Evolutionary conservation across 2,113 vertebrate species (phyloP), one percentile per base, ranked within the genome.

Genomic region (Actinemys pallida): DNA sequence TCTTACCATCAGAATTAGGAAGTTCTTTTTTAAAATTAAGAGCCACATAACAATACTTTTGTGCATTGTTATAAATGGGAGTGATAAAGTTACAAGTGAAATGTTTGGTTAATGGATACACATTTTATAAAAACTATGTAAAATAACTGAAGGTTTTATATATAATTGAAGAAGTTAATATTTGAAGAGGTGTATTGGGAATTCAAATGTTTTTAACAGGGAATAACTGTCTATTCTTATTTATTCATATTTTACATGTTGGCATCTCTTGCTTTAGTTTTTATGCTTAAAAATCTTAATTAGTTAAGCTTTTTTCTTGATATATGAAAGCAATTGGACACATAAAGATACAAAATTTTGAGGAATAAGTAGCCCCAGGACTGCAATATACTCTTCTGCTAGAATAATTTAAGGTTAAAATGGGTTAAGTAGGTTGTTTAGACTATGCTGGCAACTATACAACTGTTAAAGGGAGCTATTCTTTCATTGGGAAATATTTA

Each of bases 81-180:
- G 42, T 16, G 52, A 80, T 1, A 65, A 2, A 85, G 42, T 42
- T 87, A 53, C 25, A 42, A 72, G 24, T 88, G 75, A 95, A 45
- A 5, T 49, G 89, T 29, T 80, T 16, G 83, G 72, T 96, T 96
- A 96, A 95, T 87, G 17, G 17, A 90, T 88, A 94, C 78, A 31
- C 6, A 16, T 88, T 39, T 42, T 75, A 75, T 24, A 42, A 75
- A 42, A 42, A 42, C 31, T 69, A 72, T 45, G 42, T 76, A 76
- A 76, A 76, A 45, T 45, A 76, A 42, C 72, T 42, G 39, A 45
- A 76, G 72, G 39, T 42, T 45, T 45, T 76, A 25, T 75, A 80
- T 62, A 13, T 93, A 94, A 95, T 92, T 86, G 24, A 53, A 82
- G 2, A 62, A 83, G 90, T 97, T 97, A 97, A 96, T 95, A 87